Base-by-base conservation (phyloP, 2,113 vertebrate genomes). In the Podarcis raffonei region DNA sequence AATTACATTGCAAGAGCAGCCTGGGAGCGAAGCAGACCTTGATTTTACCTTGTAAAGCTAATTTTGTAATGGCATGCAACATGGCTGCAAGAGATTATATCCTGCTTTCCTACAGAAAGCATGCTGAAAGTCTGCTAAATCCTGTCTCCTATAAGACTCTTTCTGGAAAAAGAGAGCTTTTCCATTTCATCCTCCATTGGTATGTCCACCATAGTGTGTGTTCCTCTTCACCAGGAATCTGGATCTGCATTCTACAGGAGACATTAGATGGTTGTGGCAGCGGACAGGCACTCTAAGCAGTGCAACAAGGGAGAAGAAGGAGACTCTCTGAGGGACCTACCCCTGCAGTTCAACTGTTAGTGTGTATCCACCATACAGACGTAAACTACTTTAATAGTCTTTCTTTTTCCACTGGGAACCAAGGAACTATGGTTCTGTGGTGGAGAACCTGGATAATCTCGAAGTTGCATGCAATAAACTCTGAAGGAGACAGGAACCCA, bases 21-120 rank as follows among this genome's bases (percentile, higher is more conserved):
- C 53, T 77, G 5, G 59, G 30, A 35, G 4, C 23, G 27, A 42
- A 53, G 32, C 23, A 68, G 57, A 88, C 37, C 35, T 88, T 82
- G 78, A 62, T 87, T 81, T 81, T 82, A 62, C 27, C 79, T 88
- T 76, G 53, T 12, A 88, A 65, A 76, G 53, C 22, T 83, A n/a
- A 32, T 32, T 75, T 75, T 82, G 69, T 75, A 75, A 82, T 82
- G 35, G 18, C n/a, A 62, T 62, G 37, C 62, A 75, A 83, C 20
- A 83, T 79, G 39, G 39, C 18, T n/a, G 15, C 62, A 79, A 35
- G 27, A 22, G 30, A 79, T 59, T 62, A 39, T 25, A 11, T 62
- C 32, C 20, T 76, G 9, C 5, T 32, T 42, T 30, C 53, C 62
- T 76, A 12, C 35, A 85, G 74, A 75, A 77, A 42, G 57, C 59